A percentile compares a stretch with the other conserved stretches of the same genome.
phyloP scores from a whole-genome alignment of 1,140 invertebrate species.

The Panulirus ornatus region DNA sequence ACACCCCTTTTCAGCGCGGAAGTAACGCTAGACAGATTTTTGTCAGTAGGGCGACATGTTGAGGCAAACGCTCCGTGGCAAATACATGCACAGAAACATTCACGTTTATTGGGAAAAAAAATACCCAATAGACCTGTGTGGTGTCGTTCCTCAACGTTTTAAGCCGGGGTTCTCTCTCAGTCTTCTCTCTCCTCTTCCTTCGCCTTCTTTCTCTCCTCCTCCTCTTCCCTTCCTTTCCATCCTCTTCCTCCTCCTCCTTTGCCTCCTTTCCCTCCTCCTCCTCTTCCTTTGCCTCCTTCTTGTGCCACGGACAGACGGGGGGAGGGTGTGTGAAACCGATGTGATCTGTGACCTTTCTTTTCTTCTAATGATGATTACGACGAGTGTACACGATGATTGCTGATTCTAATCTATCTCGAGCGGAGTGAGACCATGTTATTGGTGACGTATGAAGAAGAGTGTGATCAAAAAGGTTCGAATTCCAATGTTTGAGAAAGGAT shows the following conservation, averaged over 20 bases:
- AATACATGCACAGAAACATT: not conserved
- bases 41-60: not conserved
- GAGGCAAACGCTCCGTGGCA: not conserved
- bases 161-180: not conserved
- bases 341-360: too few species aligned
- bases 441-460: too few species aligned
- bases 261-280: not conserved
- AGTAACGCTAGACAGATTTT: not conserved
- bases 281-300: not conserved
- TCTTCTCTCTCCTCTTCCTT: not conserved
- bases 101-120: not conserved
- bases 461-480: too few species aligned
- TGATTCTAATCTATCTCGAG: too few species aligned
- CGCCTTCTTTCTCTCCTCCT: not conserved
- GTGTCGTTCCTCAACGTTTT: too few species aligned
- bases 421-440: too few species aligned
- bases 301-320: too few species aligned
- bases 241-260: not conserved
- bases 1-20: too few species aligned
- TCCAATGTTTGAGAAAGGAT: too few species aligned
- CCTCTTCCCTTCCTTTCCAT: not conserved
- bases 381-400: too few species aligned
- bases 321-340: too few species aligned
- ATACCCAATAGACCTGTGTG: not conserved
- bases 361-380: too few species aligned